These are phyloP conservation scores for Gobiocypris rarus DNA, from an alignment of 2,113 vertebrate species.

Conservation along the genomic window DNA sequence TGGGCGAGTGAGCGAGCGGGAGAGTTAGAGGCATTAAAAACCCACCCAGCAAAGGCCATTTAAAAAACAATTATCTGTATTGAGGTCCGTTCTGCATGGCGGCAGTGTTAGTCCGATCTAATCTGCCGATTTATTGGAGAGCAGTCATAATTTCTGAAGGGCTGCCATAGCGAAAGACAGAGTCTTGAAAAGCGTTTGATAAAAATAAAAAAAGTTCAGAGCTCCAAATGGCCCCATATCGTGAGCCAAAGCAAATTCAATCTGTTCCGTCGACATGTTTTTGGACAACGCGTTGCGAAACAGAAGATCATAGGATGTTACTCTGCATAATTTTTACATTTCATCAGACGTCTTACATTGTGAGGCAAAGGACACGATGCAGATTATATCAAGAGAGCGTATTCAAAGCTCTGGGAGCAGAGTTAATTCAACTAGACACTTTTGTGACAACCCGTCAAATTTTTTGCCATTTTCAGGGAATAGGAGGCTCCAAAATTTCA, in stretches of 20 bases:
- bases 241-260: conserved; percentile 51
- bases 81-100: conserved; percentile 54
- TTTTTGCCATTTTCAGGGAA: conserved; percentile 27
- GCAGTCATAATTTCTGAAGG: conserved; percentile 47
- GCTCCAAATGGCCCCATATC: conserved; percentile 39
- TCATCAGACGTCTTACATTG: conserved; percentile 18
- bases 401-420: conserved; percentile 1
- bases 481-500: conserved; percentile 29
- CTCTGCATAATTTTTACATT: conserved; percentile 47
- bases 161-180: conserved; percentile 44
- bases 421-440: conserved; percentile 9
- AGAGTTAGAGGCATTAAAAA: conserved; percentile 46
- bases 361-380: conserved; percentile 16
- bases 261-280: conserved; percentile 50
- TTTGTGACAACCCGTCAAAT: conserved; percentile 38
- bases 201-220: conserved; percentile 42
- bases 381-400: background rate
- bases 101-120: conserved; percentile 43
- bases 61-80: conserved; percentile 58
- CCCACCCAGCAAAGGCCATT: conserved; percentile 51
- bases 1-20: conserved; percentile 24
- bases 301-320: conserved; percentile 42
- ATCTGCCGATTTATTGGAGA: conserved; percentile 50
- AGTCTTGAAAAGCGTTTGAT: conserved; percentile 36
- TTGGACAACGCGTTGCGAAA: conserved; percentile 30